These are phyloP conservation scores for Mus minutoides DNA, from an alignment of 2,797 vertebrate species.

Conservation along the genomic window DNA sequence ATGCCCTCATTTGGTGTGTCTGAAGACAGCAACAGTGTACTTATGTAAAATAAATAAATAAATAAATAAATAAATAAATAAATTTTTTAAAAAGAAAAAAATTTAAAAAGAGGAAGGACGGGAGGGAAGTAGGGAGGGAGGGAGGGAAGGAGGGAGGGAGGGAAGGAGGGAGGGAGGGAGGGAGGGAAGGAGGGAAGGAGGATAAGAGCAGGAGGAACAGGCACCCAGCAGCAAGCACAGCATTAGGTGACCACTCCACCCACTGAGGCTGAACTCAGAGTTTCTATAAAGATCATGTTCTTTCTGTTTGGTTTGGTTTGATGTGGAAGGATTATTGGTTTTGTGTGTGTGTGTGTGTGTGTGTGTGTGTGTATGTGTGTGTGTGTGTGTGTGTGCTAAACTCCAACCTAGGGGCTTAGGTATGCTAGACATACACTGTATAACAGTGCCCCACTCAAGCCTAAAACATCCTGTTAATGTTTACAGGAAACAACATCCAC, in stretches of 20 bases:
- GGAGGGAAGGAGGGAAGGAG: not conserved
- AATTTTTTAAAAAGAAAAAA: too few species aligned
- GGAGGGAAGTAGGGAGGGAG: too few species aligned
- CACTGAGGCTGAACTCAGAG: not conserved
- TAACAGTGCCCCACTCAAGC: not conserved
- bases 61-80: too few species aligned
- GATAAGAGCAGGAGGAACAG: too few species aligned
- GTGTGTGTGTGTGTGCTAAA: not conserved
- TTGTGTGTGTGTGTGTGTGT: not conserved
- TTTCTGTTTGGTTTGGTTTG: not conserved
- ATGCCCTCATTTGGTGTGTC: too few species aligned
- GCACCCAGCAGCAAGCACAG: not conserved
- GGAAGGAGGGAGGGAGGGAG: too few species aligned
- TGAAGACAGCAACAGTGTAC: too few species aligned
- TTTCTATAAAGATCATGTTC: not conserved
- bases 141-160: not conserved
- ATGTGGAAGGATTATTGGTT: not conserved
- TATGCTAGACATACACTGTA: not conserved
- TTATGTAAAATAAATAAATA: too few species aligned
- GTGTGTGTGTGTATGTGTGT: too few species aligned
- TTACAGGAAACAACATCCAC: not conserved
- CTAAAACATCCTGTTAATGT: not conserved
- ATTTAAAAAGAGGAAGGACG: not conserved
- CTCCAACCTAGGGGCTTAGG: not conserved
- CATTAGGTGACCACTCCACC: not conserved